These are phyloP conservation scores for Meliscaeva auricollis DNA, from an alignment of 2,888 invertebrate genomes.

Conservation along the genomic window DNA sequence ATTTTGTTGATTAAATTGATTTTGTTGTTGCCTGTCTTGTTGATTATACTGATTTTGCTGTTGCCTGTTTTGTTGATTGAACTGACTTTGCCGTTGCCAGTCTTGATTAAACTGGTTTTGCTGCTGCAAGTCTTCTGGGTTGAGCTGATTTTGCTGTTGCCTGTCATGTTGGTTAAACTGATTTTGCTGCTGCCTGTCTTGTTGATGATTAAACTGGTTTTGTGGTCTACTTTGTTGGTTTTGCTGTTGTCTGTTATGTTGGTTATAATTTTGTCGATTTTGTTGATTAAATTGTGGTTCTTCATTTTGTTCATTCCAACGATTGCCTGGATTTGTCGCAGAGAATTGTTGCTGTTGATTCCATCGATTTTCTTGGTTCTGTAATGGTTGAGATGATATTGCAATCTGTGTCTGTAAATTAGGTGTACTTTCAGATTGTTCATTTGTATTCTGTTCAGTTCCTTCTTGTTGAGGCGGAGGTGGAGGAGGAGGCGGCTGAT, in stretches of 20 bases:
- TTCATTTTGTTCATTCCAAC: slow-evolving; percentile 18
- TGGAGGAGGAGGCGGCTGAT: slow-evolving; percentile 80
- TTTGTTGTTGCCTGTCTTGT: slow-evolving; percentile 7
- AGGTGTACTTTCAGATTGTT: slow-evolving; percentile 22
- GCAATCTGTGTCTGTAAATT: background rate
- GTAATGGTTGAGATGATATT: slow-evolving; percentile 6
- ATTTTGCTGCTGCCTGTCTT: slow-evolving; percentile 4
- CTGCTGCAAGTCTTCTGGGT: slow-evolving; percentile 18
- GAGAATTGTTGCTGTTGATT: slow-evolving; percentile 60
- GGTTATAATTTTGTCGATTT: slow-evolving; percentile 3
- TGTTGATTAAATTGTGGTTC: background rate
- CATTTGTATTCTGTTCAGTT: slow-evolving; percentile 5
- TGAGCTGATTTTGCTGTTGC: slow-evolving; percentile 42
- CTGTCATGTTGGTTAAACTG: slow-evolving; percentile 29
- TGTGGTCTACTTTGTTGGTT: slow-evolving; percentile 1
- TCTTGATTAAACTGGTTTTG: slow-evolving; percentile 50
- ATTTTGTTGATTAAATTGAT: slow-evolving; percentile 7
- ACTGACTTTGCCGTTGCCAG: slow-evolving; percentile 20
- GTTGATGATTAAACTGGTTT: background rate
- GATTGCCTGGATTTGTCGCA: slow-evolving; percentile 31
- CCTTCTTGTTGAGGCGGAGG: slow-evolving; percentile 65
- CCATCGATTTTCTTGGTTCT: slow-evolving; percentile 41
- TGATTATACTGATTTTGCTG: slow-evolving; percentile 10
- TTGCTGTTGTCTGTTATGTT: slow-evolving; percentile 9
- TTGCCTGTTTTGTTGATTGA: slow-evolving; percentile 16